phyloP scores from a whole-genome alignment of 2,888 invertebrate species.

The Mylabris sibirica region DNA sequence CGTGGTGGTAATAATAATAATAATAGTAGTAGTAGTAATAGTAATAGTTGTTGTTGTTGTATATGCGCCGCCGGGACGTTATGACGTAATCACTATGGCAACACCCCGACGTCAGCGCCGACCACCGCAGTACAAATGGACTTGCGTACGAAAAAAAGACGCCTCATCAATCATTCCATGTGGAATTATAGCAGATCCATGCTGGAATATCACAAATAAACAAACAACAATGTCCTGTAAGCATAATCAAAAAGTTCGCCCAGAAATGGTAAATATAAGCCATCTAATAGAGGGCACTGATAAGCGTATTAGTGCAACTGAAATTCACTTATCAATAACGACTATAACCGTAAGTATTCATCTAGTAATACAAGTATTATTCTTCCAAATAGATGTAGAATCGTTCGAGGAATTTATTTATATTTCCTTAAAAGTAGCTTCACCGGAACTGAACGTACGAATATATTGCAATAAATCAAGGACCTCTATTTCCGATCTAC shows the following conservation, averaged over 20 bases:
- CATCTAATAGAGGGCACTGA: not conserved
- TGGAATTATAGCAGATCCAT: not conserved
- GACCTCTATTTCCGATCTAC: not conserved
- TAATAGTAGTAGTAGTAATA: conserved; percentile 23
- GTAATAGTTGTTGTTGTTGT: conserved; percentile 45
- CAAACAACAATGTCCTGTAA: not conserved
- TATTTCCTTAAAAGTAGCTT: not conserved
- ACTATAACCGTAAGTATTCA: not conserved
- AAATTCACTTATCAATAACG: not conserved
- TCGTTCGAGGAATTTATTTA: not conserved
- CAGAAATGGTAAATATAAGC: too few species aligned
- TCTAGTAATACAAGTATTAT: not conserved
- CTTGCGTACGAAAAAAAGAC: conserved; percentile 29
- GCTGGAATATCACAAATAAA: not conserved
- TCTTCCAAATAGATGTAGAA: too few species aligned
- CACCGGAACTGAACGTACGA: not conserved
- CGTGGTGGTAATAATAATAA: conserved; percentile 12
- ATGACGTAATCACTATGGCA: conserved; percentile 59
- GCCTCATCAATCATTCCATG: conserved; percentile 30
- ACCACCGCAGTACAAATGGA: conserved; percentile 44
- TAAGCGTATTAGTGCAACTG: too few species aligned
- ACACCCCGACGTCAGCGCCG: conserved; percentile 49
- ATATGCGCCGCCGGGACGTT: conserved; percentile 58
- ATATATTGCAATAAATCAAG: not conserved
- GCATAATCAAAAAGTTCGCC: not conserved